Percentiles rank a stretch among this genome's conserved stretches.
Conservation (phyloP, 2,888 invertebrate species). For the Rugalucina vietnamica region DNA sequence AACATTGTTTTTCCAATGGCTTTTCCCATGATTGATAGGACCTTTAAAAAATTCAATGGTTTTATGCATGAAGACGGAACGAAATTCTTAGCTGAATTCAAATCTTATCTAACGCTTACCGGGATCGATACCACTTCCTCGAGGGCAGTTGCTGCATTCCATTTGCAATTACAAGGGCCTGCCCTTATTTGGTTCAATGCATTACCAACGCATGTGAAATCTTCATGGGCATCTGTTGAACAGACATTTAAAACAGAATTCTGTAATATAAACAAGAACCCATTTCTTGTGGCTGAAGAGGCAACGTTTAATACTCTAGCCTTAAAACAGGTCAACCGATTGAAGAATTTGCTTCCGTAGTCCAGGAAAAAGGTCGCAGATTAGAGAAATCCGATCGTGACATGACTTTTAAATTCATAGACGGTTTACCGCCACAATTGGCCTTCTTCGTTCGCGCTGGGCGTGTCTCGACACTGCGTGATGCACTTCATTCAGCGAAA, state of each 20-base stretch:
- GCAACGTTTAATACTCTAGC: constrained; percentile 7
- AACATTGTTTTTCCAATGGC: background rate
- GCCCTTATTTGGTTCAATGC: constrained; percentile 24
- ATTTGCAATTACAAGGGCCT: constrained; percentile 31
- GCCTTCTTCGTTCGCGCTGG: constrained; percentile 25
- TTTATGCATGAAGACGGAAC: constrained; percentile 28
- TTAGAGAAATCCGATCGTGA: constrained; percentile 20
- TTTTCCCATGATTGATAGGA: background rate
- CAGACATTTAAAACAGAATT: background rate
- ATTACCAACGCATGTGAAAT: constrained; percentile 2
- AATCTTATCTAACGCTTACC: background rate
- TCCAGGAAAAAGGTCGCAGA: constrained; percentile 18
- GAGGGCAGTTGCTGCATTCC: constrained; percentile 18
- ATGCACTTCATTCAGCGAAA: constrained; percentile 30
- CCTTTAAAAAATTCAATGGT: background rate
- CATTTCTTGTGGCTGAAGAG: constrained; percentile 15
- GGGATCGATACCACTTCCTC: background rate
- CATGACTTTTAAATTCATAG: constrained; percentile 11
- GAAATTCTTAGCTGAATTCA: background rate
- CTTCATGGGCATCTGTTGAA: background rate
- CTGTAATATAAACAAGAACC: background rate
- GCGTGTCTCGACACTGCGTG: constrained; percentile 12
- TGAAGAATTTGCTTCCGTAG: constrained; percentile 12
- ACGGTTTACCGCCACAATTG: constrained; percentile 28
- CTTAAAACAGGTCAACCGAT: background rate